A percentile compares a stretch with the other conserved stretches of the same genome.
Conservation (phyloP, 2,888 invertebrate species). For the Xanthia icteritia region DNA sequence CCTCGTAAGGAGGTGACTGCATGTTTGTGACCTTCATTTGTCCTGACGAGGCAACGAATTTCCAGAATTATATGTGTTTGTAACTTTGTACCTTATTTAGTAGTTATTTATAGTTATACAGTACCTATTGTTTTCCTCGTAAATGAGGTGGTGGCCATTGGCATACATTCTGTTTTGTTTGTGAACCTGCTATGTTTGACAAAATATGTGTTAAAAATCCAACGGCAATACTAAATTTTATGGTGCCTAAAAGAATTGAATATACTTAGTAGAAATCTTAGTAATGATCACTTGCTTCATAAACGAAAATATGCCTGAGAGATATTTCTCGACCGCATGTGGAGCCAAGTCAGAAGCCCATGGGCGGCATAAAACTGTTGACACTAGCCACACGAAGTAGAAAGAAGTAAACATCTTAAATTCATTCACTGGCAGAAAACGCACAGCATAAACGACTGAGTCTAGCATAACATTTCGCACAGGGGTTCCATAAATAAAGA, state of each 20-base stretch:
- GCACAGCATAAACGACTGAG: no score
- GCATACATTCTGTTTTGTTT: neutral
- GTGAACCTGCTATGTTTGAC: neutral
- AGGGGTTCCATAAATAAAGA: no score
- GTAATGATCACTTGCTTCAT: no score
- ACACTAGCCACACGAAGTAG: no score
- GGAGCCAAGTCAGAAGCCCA: no score
- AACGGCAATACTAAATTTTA: no score
- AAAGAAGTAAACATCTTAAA: no score
- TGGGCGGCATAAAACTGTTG: no score
- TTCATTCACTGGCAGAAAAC: neutral
- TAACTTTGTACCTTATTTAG: neutral
- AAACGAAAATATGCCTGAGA: no score
- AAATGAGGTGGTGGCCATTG: neutral
- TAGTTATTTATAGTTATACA: neutral
- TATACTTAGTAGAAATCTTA: neutral
- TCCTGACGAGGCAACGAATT: constrained; percentile 19
- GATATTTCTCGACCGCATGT: no score
- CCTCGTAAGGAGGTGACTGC: constrained; percentile 19
- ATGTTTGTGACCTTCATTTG: constrained; percentile 13
- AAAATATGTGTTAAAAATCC: neutral
- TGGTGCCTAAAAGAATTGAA: neutral
- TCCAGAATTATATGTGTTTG: constrained; percentile 13
- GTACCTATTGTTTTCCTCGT: constrained; percentile 18
- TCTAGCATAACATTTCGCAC: neutral